These are phyloP conservation scores for Cryptotermes secundus DNA, from an alignment of 1,140 invertebrate genomes.

Conservation along the genomic window DNA sequence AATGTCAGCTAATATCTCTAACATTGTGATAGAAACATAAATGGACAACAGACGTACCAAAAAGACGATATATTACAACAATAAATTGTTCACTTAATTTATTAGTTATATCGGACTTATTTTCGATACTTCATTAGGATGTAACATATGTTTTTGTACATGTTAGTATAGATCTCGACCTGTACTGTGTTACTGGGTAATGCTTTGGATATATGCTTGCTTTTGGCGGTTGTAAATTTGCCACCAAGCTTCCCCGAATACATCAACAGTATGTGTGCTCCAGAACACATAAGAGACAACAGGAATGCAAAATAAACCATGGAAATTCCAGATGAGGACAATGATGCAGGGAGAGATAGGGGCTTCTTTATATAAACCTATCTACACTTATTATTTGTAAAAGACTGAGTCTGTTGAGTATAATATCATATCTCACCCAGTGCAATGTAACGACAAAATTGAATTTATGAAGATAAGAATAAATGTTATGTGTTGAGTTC, in stretches of 20 bases:
- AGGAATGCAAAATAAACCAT: background rate
- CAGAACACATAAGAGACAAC: background rate
- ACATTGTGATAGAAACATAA: too few species aligned
- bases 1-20: too few species aligned
- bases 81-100: background rate
- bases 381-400: background rate
- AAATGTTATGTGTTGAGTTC: too few species aligned
- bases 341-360: background rate
- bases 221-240: conserved; percentile 7
- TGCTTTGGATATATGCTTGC: background rate
- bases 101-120: background rate
- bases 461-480: background rate
- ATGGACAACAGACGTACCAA: too few species aligned
- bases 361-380: background rate
- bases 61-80: too few species aligned
- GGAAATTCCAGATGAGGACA: background rate
- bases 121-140: background rate
- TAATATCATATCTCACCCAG: background rate
- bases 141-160: background rate
- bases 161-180: background rate
- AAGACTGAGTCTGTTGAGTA: background rate
- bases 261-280: background rate
- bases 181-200: background rate
- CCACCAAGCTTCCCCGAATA: background rate
- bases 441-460: too few species aligned